Evolutionary conservation across 2,888 invertebrate species (phyloP).

Genomic region (Agonopterix subpropinquella): DNA sequence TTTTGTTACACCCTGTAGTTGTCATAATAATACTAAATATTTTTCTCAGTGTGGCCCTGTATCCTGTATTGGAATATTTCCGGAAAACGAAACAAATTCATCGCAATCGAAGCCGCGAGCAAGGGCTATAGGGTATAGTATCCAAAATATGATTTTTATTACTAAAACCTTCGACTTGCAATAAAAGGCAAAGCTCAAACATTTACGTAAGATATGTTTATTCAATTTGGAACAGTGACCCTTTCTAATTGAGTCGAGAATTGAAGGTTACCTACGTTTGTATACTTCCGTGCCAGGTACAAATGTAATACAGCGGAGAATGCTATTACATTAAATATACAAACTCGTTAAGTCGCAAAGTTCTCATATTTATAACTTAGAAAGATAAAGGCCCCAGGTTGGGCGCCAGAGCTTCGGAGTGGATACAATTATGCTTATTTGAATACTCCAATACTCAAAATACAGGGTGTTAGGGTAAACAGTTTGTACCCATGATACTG

Average conservation of each 20-base stretch:
- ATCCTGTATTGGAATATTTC: too few species aligned
- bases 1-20: too few species aligned
- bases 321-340: constrained; percentile 11
- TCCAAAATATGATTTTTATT: too few species aligned
- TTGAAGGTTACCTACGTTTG: constrained; percentile 1
- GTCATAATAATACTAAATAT: too few species aligned
- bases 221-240: constrained; percentile 1
- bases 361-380: constrained; percentile 23
- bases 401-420: not conserved
- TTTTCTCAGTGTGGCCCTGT: too few species aligned
- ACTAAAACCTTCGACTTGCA: not conserved
- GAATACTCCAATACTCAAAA: too few species aligned
- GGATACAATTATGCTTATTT: too few species aligned
- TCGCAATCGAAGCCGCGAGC: too few species aligned
- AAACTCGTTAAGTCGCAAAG: constrained; percentile 15
- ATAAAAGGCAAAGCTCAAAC: not conserved
- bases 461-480: too few species aligned
- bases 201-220: not conserved
- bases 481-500: too few species aligned
- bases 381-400: constrained; percentile 12
- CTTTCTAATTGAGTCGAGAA: constrained; percentile 3
- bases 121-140: too few species aligned
- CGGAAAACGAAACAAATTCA: too few species aligned
- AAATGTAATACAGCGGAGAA: constrained; percentile 1
- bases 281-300: constrained; percentile 6